These are phyloP conservation scores for Mus caroli DNA, from an alignment of 2,797 vertebrate species.

Conservation along the genomic window DNA sequence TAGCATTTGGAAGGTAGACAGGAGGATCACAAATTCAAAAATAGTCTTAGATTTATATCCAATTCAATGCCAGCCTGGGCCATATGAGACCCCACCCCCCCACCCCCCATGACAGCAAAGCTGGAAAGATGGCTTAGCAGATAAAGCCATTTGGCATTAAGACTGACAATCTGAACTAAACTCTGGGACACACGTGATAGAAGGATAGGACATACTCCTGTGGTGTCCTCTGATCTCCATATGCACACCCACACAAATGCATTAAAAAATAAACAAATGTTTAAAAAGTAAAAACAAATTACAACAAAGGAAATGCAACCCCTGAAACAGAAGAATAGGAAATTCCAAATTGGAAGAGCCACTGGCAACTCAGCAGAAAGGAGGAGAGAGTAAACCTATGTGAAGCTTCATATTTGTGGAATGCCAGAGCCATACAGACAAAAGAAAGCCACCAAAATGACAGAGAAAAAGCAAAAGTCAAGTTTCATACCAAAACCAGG, in stretches of 20 bases:
- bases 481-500: background rate
- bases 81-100: background rate
- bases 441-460: background rate
- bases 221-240: background rate
- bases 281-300: background rate
- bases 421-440: background rate
- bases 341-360: background rate
- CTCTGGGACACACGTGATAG: background rate
- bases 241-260: background rate
- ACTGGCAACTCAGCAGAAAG: no score
- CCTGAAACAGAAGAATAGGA: background rate
- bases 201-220: background rate
- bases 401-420: background rate
- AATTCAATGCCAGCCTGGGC: background rate
- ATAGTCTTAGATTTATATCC: background rate
- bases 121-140: background rate
- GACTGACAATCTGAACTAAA: background rate
- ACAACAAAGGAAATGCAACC: background rate
- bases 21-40: background rate
- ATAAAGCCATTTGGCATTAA: background rate
- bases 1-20: background rate
- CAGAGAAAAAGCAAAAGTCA: background rate
- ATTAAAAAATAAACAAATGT: background rate
- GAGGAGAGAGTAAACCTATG: background rate
- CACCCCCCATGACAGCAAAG: background rate